Evolutionary conservation across 2,797 vertebrate genomes (phyloP).

Genomic region (Menidia menidia): DNA sequence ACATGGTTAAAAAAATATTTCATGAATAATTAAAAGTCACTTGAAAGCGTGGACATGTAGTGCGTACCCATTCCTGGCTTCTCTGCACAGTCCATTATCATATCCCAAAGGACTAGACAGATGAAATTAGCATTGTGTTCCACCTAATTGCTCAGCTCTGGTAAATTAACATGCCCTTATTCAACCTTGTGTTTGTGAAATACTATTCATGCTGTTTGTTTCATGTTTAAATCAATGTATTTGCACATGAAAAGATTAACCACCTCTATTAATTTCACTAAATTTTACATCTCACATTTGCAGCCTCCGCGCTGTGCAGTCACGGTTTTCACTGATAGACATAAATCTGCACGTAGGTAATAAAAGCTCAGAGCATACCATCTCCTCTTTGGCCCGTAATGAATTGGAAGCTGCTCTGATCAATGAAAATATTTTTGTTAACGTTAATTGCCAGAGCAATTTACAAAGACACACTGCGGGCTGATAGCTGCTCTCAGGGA

Average conservation of each 20-base stretch:
- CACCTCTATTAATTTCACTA: slow-evolving; percentile 70
- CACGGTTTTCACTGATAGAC: slow-evolving; percentile 36
- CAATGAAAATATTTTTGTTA: slow-evolving; percentile 40
- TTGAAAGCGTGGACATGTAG: slow-evolving; percentile 67
- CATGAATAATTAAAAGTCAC: slow-evolving; percentile 77
- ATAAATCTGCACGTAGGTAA: slow-evolving; percentile 19
- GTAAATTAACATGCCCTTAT: slow-evolving; percentile 78
- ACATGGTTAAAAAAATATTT: slow-evolving; percentile 41
- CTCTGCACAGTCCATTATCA: slow-evolving; percentile 65
- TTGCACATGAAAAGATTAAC: slow-evolving; percentile 77
- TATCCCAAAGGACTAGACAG: slow-evolving; percentile 72
- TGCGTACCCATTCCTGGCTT: slow-evolving; percentile 52
- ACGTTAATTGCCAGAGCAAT: slow-evolving; percentile 52
- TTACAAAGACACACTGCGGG: slow-evolving; percentile 31
- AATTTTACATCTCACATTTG: slow-evolving; percentile 27
- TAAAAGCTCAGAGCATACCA: slow-evolving; percentile 9
- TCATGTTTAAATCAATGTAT: slow-evolving; percentile 77
- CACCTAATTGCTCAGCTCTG: slow-evolving; percentile 81
- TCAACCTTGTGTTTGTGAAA: slow-evolving; percentile 75
- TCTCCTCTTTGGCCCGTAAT: slow-evolving; percentile 11
- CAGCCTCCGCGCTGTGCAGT: slow-evolving; percentile 14
- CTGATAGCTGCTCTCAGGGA: slow-evolving; percentile 8
- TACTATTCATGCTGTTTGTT: slow-evolving; percentile 73
- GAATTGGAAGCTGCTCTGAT: slow-evolving; percentile 34
- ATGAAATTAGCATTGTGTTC: slow-evolving; percentile 78